phyloP scores from a whole-genome alignment of 2,888 invertebrate species.

The Myathropa florea region DNA sequence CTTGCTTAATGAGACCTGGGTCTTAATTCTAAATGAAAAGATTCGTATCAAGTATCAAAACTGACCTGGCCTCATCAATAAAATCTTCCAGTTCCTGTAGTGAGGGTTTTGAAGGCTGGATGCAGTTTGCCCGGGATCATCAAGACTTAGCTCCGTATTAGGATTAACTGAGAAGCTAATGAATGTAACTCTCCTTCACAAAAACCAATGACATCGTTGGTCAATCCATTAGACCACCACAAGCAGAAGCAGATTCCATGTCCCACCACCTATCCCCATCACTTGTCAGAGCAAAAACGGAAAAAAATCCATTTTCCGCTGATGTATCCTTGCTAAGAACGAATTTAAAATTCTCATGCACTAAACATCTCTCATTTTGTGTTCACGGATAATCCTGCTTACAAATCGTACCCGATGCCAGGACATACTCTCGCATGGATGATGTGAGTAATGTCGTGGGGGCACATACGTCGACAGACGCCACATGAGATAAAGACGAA shows the following conservation, averaged over 20 bases:
- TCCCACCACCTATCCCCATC: not conserved
- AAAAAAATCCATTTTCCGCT: not conserved
- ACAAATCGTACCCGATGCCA: constrained; percentile 19
- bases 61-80: too few relatives aligned
- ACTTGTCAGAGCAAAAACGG: not conserved
- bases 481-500: constrained; percentile 52
- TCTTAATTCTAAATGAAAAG: too few relatives aligned
- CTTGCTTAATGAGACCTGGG: too few relatives aligned
- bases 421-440: not conserved
- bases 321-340: not conserved
- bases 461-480: constrained; percentile 18
- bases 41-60: too few relatives aligned
- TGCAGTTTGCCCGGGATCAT: too few relatives aligned
- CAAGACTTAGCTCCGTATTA: too few relatives aligned
- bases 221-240: not conserved
- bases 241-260: not conserved
- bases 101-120: too few relatives aligned
- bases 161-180: too few relatives aligned
- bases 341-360: constrained; percentile 23
- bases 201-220: not conserved
- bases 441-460: not conserved
- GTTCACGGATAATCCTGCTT: not conserved
- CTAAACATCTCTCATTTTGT: constrained; percentile 10
- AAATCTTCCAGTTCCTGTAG: too few relatives aligned
- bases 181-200: not conserved